A percentile compares a stretch with the other conserved stretches of the same genome.
phyloP scores from a whole-genome alignment of 2,113 vertebrate genomes.

The Antigone vipio region DNA sequence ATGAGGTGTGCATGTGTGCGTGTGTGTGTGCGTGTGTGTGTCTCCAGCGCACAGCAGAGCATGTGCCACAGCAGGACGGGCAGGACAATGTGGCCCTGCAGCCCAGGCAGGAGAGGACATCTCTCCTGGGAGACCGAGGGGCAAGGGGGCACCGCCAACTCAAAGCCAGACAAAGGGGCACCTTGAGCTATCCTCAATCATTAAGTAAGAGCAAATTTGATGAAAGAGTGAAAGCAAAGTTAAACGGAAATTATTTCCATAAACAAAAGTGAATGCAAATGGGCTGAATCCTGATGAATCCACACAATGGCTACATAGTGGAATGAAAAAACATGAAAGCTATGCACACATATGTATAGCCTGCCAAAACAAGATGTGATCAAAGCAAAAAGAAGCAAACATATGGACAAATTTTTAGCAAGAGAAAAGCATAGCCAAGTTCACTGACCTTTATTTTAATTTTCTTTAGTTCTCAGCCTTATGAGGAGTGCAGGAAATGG shows the following conservation, averaged over 20 bases:
- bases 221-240: not conserved
- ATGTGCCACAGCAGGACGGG: rapidly evolving
- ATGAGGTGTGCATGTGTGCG: not conserved
- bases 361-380: conserved; percentile 16
- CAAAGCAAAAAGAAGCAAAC: conserved; percentile 30
- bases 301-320: not conserved
- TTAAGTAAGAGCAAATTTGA: not conserved
- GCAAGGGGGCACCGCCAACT: not conserved
- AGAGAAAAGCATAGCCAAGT: conserved; percentile 44
- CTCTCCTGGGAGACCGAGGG: rapidly evolving
- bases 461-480: conserved; percentile 65
- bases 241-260: not conserved
- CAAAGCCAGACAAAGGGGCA: not conserved
- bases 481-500: conserved; percentile 63
- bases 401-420: conserved; percentile 47
- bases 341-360: not conserved
- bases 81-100: not conserved
- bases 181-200: not conserved
- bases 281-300: not conserved
- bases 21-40: too few relatives aligned
- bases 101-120: not conserved
- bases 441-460: conserved; percentile 68
- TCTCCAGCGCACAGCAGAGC: not conserved
- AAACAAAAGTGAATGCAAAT: not conserved
- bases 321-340: not conserved